These are phyloP conservation scores for Takifugu rubripes DNA, from an alignment of 2,797 vertebrate species.

Conservation along the genomic window DNA sequence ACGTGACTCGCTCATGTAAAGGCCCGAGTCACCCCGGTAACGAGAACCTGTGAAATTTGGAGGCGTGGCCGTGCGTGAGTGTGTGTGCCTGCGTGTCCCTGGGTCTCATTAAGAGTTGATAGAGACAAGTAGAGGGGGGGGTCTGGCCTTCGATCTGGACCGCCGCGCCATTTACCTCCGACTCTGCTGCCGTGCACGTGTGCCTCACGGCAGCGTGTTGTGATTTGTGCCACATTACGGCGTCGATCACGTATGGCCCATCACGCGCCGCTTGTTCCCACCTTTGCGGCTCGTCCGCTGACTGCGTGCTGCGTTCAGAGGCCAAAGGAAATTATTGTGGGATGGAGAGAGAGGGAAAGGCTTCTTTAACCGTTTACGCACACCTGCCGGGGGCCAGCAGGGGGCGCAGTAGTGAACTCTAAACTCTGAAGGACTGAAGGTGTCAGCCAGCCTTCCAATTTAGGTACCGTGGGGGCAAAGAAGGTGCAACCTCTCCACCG, in stretches of 20 bases:
- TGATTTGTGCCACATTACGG: constrained; percentile 22
- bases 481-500: too few species aligned
- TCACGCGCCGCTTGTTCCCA: constrained; percentile 8
- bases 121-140: constrained; percentile 64
- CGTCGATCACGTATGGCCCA: constrained; percentile 5
- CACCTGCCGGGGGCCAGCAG: constrained; percentile 7
- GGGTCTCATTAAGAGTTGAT: constrained; percentile 59
- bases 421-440: too few species aligned
- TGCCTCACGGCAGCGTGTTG: constrained; percentile 10
- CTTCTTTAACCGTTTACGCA: too few species aligned
- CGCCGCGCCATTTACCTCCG: constrained; percentile 49
- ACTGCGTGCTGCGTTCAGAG: too few species aligned
- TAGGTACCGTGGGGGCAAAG: too few species aligned
- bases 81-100: constrained; percentile 33
- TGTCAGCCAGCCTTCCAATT: too few species aligned
- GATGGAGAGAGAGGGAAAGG: too few species aligned
- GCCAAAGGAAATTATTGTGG: too few species aligned
- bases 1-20: constrained; percentile 8
- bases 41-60: constrained; percentile 33
- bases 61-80: constrained; percentile 8
- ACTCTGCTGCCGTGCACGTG: constrained; percentile 33
- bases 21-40: constrained; percentile 28
- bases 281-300: too few species aligned
- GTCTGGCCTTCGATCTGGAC: constrained; percentile 54
- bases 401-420: constrained; percentile 19